phyloP scores from a whole-genome alignment of 2,888 invertebrate genomes.

The Prenolepis imparis region DNA sequence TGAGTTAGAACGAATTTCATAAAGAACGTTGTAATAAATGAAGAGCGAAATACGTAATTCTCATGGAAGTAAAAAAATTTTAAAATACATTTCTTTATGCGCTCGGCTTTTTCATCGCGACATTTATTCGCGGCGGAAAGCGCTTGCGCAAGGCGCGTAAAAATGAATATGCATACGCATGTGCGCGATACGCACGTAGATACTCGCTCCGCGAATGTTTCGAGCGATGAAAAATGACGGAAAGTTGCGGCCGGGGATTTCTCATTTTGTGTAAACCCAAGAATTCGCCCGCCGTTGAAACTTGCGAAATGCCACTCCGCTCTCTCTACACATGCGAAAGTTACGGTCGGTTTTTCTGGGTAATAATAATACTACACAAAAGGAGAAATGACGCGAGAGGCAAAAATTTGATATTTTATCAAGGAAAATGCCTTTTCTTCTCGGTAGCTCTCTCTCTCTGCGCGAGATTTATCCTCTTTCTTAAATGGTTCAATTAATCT shows the following conservation, averaged over 20 bases:
- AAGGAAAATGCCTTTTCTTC: slow-evolving; percentile 3
- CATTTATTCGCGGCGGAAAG: slow-evolving; percentile 37
- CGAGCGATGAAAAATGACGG: slow-evolving; percentile 46
- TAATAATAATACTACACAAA: neutral
- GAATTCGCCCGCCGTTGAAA: slow-evolving; percentile 30
- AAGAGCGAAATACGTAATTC: slow-evolving; percentile 9
- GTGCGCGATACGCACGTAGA: slow-evolving; percentile 38
- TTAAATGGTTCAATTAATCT: slow-evolving; percentile 9
- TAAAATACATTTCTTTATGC: slow-evolving; percentile 16
- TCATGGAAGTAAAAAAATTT: neutral
- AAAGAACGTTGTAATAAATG: slow-evolving; percentile 9
- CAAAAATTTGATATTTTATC: slow-evolving; percentile 32
- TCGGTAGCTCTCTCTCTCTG: neutral
- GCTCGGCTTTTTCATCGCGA: slow-evolving; percentile 29
- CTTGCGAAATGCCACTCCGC: slow-evolving; percentile 21
- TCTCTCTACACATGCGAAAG: slow-evolving; percentile 21
- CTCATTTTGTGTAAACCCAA: slow-evolving; percentile 51
- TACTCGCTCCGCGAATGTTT: slow-evolving; percentile 44
- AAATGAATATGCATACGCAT: slow-evolving; percentile 43
- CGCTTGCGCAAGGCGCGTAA: slow-evolving; percentile 48
- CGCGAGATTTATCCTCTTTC: neutral
- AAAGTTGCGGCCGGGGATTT: slow-evolving; percentile 18
- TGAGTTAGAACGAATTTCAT: neutral
- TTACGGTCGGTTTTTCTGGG: slow-evolving; percentile 30
- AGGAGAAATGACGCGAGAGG: slow-evolving; percentile 10